A percentile compares a stretch with the other conserved stretches of the same genome.
Evolutionary conservation across 2,797 vertebrate genomes (phyloP).

Genomic region (Mus minutoides): DNA sequence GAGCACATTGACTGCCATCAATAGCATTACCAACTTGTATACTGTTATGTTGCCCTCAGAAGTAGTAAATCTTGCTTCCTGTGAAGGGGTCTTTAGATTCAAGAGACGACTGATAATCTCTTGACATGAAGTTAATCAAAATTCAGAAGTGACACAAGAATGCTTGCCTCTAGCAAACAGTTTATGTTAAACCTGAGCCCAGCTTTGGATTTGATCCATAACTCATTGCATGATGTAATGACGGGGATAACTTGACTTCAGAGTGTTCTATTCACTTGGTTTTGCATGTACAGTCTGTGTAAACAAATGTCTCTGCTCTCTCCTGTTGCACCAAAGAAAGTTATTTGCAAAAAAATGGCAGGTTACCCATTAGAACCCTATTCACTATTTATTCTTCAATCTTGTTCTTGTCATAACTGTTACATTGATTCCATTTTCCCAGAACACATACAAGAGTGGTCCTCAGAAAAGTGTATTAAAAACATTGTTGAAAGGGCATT

Average conservation of each 20-base stretch:
- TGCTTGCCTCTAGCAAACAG: constrained; percentile 46
- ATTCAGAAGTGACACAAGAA: constrained; percentile 62
- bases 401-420: neutral
- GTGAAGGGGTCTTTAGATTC: constrained; percentile 65
- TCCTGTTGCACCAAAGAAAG: constrained; percentile 10
- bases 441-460: neutral
- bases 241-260: constrained; percentile 39
- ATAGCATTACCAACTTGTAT: constrained; percentile 70
- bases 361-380: neutral
- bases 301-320: constrained; percentile 7
- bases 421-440: constrained; percentile 38
- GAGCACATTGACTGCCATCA: constrained; percentile 64
- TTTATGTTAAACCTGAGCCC: constrained; percentile 55
- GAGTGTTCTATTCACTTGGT: constrained; percentile 12
- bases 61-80: constrained; percentile 65
- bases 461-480: neutral
- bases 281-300: neutral
- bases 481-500: neutral
- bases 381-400: neutral
- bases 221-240: constrained; percentile 43
- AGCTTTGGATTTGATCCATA: constrained; percentile 47
- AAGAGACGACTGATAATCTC: constrained; percentile 73
- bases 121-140: constrained; percentile 74
- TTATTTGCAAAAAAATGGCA: neutral
- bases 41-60: constrained; percentile 52